Conservation (phyloP, 2,797 vertebrate genomes). For the Catharus ustulatus region DNA sequence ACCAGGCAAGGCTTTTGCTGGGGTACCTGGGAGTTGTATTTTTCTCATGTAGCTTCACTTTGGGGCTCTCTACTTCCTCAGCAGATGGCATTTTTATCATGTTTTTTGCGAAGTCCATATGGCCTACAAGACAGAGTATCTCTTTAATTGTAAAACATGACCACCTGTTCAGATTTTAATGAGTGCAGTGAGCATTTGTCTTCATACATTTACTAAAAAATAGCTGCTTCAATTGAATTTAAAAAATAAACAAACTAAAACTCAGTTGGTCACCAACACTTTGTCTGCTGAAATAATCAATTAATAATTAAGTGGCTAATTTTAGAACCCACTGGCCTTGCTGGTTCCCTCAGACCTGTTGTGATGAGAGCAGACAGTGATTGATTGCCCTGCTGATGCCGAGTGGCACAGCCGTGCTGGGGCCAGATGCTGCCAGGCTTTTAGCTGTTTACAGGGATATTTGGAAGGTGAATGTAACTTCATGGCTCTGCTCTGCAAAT, state of each 20-base stretch:
- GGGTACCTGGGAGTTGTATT: conserved; percentile 48
- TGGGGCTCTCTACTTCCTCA: conserved; percentile 25
- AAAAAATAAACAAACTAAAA: background rate
- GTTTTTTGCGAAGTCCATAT: conserved; percentile 64
- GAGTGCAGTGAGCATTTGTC: conserved; percentile 28
- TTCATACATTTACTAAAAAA: conserved; percentile 58
- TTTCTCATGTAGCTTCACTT: conserved; percentile 26
- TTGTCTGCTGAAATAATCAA: conserved; percentile 62
- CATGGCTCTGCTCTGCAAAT: background rate
- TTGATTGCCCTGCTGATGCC: conserved; percentile 11
- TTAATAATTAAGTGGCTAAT: conserved; percentile 74
- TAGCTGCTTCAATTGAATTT: conserved; percentile 22
- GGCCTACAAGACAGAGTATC: conserved; percentile 46
- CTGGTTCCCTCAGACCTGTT: background rate
- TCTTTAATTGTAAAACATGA: conserved; percentile 65
- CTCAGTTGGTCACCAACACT: background rate
- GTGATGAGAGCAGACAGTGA: conserved; percentile 63
- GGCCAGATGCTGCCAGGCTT: conserved; percentile 26
- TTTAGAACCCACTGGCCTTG: conserved; percentile 49
- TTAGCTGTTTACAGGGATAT: background rate
- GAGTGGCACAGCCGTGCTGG: background rate
- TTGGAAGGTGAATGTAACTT: conserved; percentile 34
- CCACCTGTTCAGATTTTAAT: conserved; percentile 70
- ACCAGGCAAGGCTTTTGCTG: background rate
- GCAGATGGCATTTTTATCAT: conserved; percentile 68